Evolutionary conservation across 2,797 vertebrate genomes (phyloP).

Genomic region (Crax fasciolata): DNA sequence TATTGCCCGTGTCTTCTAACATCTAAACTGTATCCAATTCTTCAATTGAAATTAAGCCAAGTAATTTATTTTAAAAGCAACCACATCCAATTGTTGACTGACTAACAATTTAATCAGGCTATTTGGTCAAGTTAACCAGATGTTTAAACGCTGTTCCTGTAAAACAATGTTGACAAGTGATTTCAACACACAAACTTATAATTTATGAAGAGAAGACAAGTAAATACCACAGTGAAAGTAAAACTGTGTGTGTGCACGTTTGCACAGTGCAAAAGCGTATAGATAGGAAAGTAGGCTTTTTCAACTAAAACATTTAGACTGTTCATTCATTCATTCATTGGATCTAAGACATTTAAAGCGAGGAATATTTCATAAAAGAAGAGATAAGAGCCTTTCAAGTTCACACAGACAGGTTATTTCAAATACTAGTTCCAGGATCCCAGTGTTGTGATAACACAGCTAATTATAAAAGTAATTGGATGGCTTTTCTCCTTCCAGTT

Average conservation of each 20-base stretch:
- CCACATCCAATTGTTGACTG: background rate
- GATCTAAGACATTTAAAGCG: background rate
- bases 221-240: constrained; percentile 24
- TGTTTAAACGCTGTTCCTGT: background rate
- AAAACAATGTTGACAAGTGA: background rate
- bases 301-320: background rate
- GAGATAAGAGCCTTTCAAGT: background rate
- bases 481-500: background rate
- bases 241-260: background rate
- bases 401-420: background rate
- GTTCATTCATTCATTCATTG: background rate
- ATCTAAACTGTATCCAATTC: background rate
- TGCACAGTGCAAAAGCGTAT: background rate
- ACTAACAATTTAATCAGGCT: background rate
- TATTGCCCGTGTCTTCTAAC: background rate
- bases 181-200: background rate
- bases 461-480: constrained; percentile 35
- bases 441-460: background rate
- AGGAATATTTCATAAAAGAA: background rate
- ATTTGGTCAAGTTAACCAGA: background rate
- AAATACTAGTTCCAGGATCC: background rate
- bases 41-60: background rate
- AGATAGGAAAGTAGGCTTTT: background rate
- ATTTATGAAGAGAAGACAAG: constrained; percentile 29
- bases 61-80: background rate